phyloP scores from a whole-genome alignment of 2,888 invertebrate genomes.

The Orgyia antiqua region DNA sequence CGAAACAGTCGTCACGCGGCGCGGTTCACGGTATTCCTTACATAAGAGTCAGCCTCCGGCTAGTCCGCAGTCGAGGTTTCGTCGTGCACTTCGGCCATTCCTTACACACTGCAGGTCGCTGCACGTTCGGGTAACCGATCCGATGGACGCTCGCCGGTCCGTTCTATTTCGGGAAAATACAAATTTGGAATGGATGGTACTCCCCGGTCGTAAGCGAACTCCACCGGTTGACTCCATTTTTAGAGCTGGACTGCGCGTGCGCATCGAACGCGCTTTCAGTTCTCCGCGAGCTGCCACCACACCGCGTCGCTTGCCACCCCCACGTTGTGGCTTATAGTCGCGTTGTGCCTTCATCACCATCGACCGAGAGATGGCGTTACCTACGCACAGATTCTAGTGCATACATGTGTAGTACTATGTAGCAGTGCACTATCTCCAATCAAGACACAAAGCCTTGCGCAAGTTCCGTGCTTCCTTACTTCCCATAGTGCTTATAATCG shows the following conservation, averaged over 20 bases:
- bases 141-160: conserved; percentile 75
- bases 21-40: conserved; percentile 66
- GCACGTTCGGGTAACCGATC: conserved; percentile 75
- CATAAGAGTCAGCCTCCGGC: conserved; percentile 51
- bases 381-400: conserved; percentile 24
- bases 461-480: conserved; percentile 97
- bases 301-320: conserved; percentile 68
- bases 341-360: conserved; percentile 33
- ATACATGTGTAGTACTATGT: too few species aligned
- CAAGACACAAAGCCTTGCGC: conserved; percentile 75
- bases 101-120: conserved; percentile 65
- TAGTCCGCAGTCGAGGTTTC: conserved; percentile 34
- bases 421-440: conserved; percentile 21
- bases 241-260: conserved; percentile 77
- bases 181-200: conserved; percentile 85
- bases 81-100: conserved; percentile 45
- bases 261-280: conserved; percentile 68
- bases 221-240: conserved; percentile 75
- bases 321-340: conserved; percentile 32
- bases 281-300: conserved; percentile 65
- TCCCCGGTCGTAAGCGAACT: conserved; percentile 73
- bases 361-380: conserved; percentile 46
- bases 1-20: conserved; percentile 71
- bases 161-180: conserved; percentile 88
- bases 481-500: conserved; percentile 90